Evolutionary conservation across 2,888 invertebrate species (phyloP).

Genomic region (Leptarthrus brevirostris): DNA sequence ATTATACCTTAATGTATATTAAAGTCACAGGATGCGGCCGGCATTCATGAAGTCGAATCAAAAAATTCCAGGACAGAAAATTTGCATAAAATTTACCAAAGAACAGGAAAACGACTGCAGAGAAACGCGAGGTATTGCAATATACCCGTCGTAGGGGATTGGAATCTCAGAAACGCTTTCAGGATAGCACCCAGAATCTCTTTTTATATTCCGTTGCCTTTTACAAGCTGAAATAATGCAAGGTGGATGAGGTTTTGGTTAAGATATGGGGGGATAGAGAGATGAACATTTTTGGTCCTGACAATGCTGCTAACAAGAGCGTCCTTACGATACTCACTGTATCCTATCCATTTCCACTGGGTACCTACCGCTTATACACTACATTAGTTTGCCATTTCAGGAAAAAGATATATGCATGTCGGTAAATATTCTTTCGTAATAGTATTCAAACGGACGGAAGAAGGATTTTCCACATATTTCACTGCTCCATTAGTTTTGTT

Average conservation of each 20-base stretch:
- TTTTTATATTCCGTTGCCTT: conserved; percentile 24
- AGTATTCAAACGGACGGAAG: conserved; percentile 53
- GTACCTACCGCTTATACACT: conserved; percentile 45
- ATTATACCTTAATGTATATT: conserved; percentile 35
- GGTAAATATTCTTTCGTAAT: conserved; percentile 46
- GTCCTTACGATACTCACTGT: conserved; percentile 32
- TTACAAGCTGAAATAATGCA: conserved; percentile 33
- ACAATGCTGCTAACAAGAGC: conserved; percentile 39
- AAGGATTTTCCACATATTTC: conserved; percentile 53
- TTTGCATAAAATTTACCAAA: conserved; percentile 45
- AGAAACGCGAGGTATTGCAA: conserved; percentile 39
- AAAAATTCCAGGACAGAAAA: conserved; percentile 41
- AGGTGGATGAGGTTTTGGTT: conserved; percentile 36
- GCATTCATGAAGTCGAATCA: conserved; percentile 40
- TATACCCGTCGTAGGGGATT: conserved; percentile 15
- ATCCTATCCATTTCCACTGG: conserved; percentile 45
- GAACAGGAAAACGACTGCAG: conserved; percentile 41
- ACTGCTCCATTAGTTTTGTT: conserved; percentile 53
- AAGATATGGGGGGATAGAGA: conserved; percentile 20
- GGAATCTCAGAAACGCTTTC: conserved; percentile 41
- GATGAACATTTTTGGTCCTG: conserved; percentile 33
- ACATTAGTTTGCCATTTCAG: conserved; percentile 51
- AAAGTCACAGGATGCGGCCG: conserved; percentile 19
- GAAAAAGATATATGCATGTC: conserved; percentile 45
- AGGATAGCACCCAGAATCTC: conserved; percentile 3